A percentile compares a stretch with the other conserved stretches of the same genome.
Conservation (phyloP, 2,888 invertebrate genomes). For the Pilophorus perplexus region DNA sequence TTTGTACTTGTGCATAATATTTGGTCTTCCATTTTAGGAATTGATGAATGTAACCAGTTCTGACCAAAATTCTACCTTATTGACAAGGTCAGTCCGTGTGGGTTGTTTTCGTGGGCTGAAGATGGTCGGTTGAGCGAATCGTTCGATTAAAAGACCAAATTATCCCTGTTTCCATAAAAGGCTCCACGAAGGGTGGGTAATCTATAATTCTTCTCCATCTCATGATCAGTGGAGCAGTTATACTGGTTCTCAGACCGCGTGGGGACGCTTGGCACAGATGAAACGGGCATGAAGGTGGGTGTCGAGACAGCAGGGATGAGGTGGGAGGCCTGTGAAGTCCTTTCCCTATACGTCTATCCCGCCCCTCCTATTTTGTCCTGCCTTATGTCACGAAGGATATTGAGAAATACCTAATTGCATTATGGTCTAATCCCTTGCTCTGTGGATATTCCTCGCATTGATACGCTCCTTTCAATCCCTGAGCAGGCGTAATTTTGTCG, state of each 20-base stretch:
- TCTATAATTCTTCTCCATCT: background rate
- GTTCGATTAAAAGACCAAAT: background rate
- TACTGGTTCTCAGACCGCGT: slow-evolving; percentile 22
- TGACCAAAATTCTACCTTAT: background rate
- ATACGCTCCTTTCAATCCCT: no score
- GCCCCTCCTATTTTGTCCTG: background rate
- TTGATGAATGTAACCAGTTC: no score
- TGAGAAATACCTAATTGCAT: background rate
- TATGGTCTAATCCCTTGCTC: no score
- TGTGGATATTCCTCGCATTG: no score
- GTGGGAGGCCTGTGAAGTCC: background rate
- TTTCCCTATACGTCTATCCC: slow-evolving; percentile 1
- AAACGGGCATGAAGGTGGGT: background rate
- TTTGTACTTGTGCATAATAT: no score
- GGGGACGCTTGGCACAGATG: slow-evolving; percentile 17
- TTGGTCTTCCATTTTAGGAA: no score
- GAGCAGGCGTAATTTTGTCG: no score
- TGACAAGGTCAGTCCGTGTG: background rate
- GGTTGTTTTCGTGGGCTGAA: background rate
- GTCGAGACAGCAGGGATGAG: background rate
- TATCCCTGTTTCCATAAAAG: slow-evolving; percentile 6
- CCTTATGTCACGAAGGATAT: slow-evolving; percentile 6
- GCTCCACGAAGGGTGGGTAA: background rate
- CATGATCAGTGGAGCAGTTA: background rate
- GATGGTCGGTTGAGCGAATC: background rate